Conservation (phyloP, 2,113 vertebrate species). For the Tamias sibiricus region DNA sequence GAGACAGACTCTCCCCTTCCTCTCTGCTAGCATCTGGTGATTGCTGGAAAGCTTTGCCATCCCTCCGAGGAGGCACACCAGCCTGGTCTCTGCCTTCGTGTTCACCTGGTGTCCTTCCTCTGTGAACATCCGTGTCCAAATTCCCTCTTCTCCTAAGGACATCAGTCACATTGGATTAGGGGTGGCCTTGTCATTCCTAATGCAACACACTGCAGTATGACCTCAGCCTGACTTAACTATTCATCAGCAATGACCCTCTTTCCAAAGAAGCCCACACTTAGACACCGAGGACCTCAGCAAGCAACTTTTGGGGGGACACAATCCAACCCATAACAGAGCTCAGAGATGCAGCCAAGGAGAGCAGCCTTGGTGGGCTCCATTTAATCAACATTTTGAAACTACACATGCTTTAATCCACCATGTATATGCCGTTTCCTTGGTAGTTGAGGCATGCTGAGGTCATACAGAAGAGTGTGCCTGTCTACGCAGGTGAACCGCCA, state of each 20-base stretch:
- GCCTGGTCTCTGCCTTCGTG: background rate
- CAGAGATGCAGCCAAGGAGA: background rate
- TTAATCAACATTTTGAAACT: background rate
- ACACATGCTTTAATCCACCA: background rate
- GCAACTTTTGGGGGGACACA: background rate
- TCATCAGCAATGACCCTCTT: background rate
- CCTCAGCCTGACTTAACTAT: background rate
- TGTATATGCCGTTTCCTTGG: background rate
- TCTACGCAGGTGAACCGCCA: background rate
- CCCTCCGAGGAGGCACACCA: background rate
- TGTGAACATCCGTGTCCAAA: background rate
- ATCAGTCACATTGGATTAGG: background rate
- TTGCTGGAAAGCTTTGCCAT: background rate
- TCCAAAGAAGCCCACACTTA: background rate
- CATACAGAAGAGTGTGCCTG: background rate
- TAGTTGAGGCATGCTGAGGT: background rate
- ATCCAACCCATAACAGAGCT: background rate
- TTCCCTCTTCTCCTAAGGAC: background rate
- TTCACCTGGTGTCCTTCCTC: rapidly evolving
- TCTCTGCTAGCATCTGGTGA: background rate
- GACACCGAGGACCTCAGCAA: background rate
- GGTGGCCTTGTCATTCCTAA: background rate
- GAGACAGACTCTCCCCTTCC: background rate
- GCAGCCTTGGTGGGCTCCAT: background rate
- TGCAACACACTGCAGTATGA: background rate